Percentiles rank a stretch among this genome's conserved stretches.
These are phyloP conservation scores for Siniperca obscura DNA, from an alignment of 2,797 vertebrate species.

Conservation along the genomic window DNA sequence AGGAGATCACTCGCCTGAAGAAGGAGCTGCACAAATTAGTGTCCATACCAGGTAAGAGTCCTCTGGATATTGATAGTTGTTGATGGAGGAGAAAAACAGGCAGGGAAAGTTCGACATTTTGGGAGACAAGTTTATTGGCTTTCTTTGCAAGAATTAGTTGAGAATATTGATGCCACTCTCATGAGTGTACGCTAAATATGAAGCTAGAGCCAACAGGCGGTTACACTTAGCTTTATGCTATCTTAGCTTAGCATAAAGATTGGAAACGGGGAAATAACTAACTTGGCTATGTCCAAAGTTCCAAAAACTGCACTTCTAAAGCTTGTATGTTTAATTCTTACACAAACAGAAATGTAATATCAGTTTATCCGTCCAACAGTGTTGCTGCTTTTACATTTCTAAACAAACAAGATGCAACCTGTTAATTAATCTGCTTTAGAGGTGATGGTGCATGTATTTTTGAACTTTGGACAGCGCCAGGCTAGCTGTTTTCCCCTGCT, in stretches of 20 bases:
- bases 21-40: slow-evolving; percentile 90
- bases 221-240: not conserved
- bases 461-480: not conserved
- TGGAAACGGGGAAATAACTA: not conserved
- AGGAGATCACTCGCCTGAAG: slow-evolving; percentile 91
- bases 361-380: not conserved
- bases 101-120: not conserved
- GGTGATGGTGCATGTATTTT: not conserved
- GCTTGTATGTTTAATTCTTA: not conserved
- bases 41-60: slow-evolving; percentile 84
- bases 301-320: not conserved
- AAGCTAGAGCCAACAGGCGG: not conserved
- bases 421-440: not conserved
- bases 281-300: not conserved
- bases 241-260: not conserved
- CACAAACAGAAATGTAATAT: not conserved
- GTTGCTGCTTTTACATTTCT: not conserved
- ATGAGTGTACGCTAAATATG: not conserved
- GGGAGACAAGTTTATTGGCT: not conserved
- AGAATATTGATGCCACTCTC: not conserved
- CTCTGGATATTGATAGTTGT: not conserved
- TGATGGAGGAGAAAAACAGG: not conserved
- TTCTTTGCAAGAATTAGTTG: not conserved
- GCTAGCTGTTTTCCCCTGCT: not conserved
- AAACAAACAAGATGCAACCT: too few relatives aligned